Base-by-base conservation (phyloP, 2,888 invertebrate genomes). In the Xestia sexstrigata region DNA sequence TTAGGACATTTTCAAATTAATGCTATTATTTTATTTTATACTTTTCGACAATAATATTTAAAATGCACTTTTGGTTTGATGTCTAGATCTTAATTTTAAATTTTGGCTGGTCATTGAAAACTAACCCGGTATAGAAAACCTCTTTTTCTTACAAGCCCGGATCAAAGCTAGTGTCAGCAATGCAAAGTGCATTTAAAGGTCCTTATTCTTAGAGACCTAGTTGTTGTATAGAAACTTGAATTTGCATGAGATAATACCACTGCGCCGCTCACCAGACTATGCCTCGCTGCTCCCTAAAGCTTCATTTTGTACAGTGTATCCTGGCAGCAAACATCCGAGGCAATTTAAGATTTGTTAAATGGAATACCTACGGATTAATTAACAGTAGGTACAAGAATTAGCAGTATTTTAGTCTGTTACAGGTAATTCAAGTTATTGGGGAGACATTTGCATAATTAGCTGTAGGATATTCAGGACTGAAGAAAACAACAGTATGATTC, bases 201-300 rank as follows among this genome's bases (percentile, higher is more conserved):
- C 66, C 30, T 62, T 68, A 66, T 35, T 15, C 26, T 30, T 74
- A 77, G 26, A 3, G 39, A 76, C 17, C 52, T n/a, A 68, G 70
- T 67, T 72, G 67, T 77, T 82, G 69, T 76, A 79, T 67, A 75
- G 70, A 68, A 78, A 74, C 80, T 74, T 78, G 72, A 82, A 88
- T 89, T 87, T 85, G 79, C 79, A 81, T 86, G 81, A 81, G 83
- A 82, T 81, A 81, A 84, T 78, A 75, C 75, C 66, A 58, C 58
- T 73, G 65, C 49, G 63, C 65, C 63, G 78, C 62, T n/a, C 65
- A 65, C 62, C 62, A 69, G 39, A 55, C n/a, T 67, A 65, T 70
- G 62, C 70, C 62, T 80, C 78, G 76, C 45, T 67, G 70, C 58
- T 76, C 74, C 63, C 65, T 49, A 82, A 76, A 78, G 82, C 71